Evolutionary conservation across 2,797 vertebrate species (phyloP).

Genomic region (Potorous gilbertii): DNA sequence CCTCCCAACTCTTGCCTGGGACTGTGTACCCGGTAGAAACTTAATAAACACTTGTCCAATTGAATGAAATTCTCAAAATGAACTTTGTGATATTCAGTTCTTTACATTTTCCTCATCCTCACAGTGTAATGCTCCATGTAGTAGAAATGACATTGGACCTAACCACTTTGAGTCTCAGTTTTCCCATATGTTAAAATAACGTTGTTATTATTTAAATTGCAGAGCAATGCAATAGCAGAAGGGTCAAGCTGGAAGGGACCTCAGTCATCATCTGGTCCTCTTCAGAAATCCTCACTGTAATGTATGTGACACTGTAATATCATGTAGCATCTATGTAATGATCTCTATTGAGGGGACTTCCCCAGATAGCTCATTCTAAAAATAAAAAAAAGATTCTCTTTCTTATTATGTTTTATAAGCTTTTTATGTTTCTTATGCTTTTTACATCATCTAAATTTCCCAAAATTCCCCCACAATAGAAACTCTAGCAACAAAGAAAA

Average conservation of each 20-base stretch:
- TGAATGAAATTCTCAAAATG: not conserved
- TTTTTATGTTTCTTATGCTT: not conserved
- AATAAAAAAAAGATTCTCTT: not conserved
- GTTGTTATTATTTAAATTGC: not conserved
- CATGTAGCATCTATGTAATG: not conserved
- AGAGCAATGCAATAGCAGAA: not conserved
- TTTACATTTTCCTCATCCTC: not conserved
- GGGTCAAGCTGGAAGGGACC: not conserved
- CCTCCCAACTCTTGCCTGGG: not conserved
- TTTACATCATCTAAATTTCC: not conserved
- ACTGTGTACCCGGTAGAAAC: not conserved
- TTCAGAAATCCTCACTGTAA: not conserved
- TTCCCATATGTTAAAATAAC: not conserved
- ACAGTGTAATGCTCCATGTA: not conserved
- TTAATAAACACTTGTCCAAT: not conserved
- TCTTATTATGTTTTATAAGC: not conserved
- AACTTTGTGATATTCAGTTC: not conserved
- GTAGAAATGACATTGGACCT: not conserved
- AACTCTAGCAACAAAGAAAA: not conserved
- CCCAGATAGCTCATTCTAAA: not conserved
- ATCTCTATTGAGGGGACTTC: not conserved
- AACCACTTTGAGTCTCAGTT: not conserved
- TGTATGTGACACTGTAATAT: not conserved
- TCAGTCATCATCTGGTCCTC: not conserved
- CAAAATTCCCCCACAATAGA: not conserved